phyloP scores from a whole-genome alignment of 2,113 vertebrate genomes.

The Cryptotis parvus region DNA sequence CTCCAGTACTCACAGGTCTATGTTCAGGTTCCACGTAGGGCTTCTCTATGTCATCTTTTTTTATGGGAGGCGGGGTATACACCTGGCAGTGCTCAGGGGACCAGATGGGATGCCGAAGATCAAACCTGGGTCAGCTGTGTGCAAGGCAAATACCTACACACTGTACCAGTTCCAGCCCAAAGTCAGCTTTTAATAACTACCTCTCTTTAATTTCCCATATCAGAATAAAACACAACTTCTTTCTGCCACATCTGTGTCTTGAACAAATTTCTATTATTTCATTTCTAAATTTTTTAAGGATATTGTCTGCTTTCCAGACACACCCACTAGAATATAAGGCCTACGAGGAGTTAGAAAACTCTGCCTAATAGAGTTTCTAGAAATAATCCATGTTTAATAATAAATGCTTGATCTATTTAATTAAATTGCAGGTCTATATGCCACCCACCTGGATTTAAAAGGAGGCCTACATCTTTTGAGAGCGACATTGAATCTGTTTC shows the following conservation, averaged over 20 bases:
- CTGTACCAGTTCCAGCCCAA: too few relatives aligned
- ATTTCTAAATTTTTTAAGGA: conserved; percentile 31
- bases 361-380: neutral
- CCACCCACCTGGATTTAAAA: conserved; percentile 19
- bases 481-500: conserved; percentile 45
- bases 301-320: neutral
- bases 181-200: too few relatives aligned
- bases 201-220: neutral
- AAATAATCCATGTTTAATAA: conserved; percentile 5
- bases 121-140: too few relatives aligned
- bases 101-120: too few relatives aligned
- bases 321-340: neutral
- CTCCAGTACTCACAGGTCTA: neutral
- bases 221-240: neutral
- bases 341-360: too few relatives aligned
- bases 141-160: too few relatives aligned
- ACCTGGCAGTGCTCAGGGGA: too few relatives aligned
- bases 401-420: conserved; percentile 21
- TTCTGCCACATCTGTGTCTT: neutral
- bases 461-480: conserved; percentile 32
- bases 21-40: neutral
- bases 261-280: neutral
- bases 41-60: neutral
- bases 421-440: conserved; percentile 34
- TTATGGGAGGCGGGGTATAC: too few relatives aligned